A percentile compares a stretch with the other conserved stretches of the same genome.
These are phyloP conservation scores for Bedellia somnulentella DNA, from an alignment of 2,888 invertebrate species.

Conservation along the genomic window DNA sequence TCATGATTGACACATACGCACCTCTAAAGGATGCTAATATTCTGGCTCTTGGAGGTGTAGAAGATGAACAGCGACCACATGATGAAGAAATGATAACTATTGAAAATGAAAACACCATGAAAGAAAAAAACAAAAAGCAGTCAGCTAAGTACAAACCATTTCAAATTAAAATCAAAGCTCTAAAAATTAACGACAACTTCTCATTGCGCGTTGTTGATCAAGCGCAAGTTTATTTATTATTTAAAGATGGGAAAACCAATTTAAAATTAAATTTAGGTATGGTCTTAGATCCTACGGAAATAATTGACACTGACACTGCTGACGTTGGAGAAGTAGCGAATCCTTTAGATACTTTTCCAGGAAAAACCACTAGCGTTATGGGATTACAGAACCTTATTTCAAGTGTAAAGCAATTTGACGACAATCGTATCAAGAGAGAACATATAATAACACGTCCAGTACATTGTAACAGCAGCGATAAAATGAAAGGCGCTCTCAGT, in stretches of 20 bases:
- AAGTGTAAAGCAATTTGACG: too few species aligned
- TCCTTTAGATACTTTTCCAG: slow-evolving; percentile 19
- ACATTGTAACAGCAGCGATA: too few species aligned
- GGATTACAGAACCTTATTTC: slow-evolving; percentile 28
- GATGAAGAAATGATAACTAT: slow-evolving; percentile 35
- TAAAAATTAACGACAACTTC: slow-evolving; percentile 48
- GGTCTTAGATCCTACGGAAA: slow-evolving; percentile 54
- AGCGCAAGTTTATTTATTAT: slow-evolving; percentile 36
- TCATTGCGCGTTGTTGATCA: slow-evolving; percentile 42
- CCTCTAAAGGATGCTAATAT: slow-evolving; percentile 37
- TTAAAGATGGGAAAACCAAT: slow-evolving; percentile 35
- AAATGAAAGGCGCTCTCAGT: too few species aligned
- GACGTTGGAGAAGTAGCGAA: slow-evolving; percentile 28
- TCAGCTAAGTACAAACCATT: slow-evolving; percentile 40
- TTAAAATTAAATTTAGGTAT: slow-evolving; percentile 46
- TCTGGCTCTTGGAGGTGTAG: slow-evolving; percentile 21
- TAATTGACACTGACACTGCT: slow-evolving; percentile 37
- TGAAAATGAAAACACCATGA: slow-evolving; percentile 44
- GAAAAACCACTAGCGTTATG: slow-evolving; percentile 34
- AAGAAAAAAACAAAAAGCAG: slow-evolving; percentile 40
- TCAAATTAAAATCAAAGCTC: slow-evolving; percentile 47
- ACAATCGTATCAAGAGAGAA: too few species aligned
- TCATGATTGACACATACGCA: slow-evolving; percentile 48
- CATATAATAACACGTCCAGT: too few species aligned
- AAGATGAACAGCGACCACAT: slow-evolving; percentile 12